phyloP scores from a whole-genome alignment of 1,140 invertebrate species.

The Orchesella cincta region DNA sequence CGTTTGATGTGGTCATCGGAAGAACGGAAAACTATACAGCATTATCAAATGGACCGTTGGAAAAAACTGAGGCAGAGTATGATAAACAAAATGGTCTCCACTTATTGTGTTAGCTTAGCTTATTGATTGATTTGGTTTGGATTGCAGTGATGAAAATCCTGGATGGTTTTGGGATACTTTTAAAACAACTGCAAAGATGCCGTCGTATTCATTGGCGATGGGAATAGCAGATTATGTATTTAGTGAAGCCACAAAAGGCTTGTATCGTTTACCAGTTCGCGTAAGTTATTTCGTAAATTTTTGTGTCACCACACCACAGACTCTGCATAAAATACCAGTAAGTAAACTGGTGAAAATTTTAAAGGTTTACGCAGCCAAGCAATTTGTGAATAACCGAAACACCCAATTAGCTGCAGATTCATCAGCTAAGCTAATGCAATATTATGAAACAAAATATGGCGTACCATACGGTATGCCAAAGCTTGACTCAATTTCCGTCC shows the following conservation, averaged over 20 bases:
- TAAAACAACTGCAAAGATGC: conserved; percentile 27
- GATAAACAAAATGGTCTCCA: background rate
- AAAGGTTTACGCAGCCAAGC: conserved; percentile 23
- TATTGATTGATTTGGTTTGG: too few relatives aligned
- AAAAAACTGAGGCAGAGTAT: background rate
- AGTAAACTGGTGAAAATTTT: too few relatives aligned
- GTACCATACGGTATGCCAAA: conserved; percentile 31
- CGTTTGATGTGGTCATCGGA: conserved; percentile 29
- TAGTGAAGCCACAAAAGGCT: background rate
- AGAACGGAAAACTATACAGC: conserved; percentile 8
- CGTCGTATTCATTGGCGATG: conserved; percentile 36
- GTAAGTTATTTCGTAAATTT: too few relatives aligned
- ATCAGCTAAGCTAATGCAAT: conserved; percentile 31
- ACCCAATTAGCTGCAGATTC: conserved; percentile 29
- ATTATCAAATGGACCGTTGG: background rate
- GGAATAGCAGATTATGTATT: conserved; percentile 5
- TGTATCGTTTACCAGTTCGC: conserved; percentile 27
- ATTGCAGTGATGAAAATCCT: background rate
- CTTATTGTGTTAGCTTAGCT: too few relatives aligned
- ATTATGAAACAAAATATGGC: conserved; percentile 35
- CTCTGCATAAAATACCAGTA: too few relatives aligned
- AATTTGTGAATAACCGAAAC: conserved; percentile 26
- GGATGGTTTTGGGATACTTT: conserved; percentile 37
- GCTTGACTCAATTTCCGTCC: conserved; percentile 38
- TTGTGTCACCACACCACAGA: too few relatives aligned